phyloP scores from a whole-genome alignment of 2,888 invertebrate species.

The Acrobasis suavella region DNA sequence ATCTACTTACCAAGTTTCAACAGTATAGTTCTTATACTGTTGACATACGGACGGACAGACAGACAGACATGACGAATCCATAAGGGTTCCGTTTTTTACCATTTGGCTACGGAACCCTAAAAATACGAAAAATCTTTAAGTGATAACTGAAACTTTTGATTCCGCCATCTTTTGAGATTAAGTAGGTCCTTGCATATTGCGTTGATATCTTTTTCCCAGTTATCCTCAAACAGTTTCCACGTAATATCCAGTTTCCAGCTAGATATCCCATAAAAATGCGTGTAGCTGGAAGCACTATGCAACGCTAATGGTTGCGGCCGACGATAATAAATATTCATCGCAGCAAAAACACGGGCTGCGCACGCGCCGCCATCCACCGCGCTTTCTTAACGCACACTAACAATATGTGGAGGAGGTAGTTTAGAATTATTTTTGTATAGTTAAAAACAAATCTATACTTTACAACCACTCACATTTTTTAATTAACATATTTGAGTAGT shows the following conservation, averaged over 20 bases:
- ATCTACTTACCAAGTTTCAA: too few relatives aligned
- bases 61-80: too few relatives aligned
- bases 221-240: background rate
- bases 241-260: constrained; percentile 6
- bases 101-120: too few relatives aligned
- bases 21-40: too few relatives aligned
- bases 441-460: background rate
- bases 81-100: too few relatives aligned
- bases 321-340: constrained; percentile 81
- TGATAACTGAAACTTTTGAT: too few relatives aligned
- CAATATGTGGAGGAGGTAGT: constrained; percentile 39
- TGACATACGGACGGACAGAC: too few relatives aligned
- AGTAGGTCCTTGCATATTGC: background rate
- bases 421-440: constrained; percentile 2
- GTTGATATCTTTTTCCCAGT: background rate
- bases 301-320: constrained; percentile 57
- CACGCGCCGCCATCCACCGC: constrained; percentile 66
- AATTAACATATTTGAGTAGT: too few relatives aligned
- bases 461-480: too few relatives aligned
- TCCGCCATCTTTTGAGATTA: too few relatives aligned
- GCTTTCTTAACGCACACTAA: constrained; percentile 69
- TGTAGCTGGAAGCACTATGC: constrained; percentile 31
- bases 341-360: constrained; percentile 71
- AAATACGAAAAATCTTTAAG: too few relatives aligned
- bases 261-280: constrained; percentile 23